These are phyloP conservation scores for Aurelia sp. DNA, from an alignment of 30 jellyfish, hydroid and myxozoan species.

Conservation along the genomic window DNA sequence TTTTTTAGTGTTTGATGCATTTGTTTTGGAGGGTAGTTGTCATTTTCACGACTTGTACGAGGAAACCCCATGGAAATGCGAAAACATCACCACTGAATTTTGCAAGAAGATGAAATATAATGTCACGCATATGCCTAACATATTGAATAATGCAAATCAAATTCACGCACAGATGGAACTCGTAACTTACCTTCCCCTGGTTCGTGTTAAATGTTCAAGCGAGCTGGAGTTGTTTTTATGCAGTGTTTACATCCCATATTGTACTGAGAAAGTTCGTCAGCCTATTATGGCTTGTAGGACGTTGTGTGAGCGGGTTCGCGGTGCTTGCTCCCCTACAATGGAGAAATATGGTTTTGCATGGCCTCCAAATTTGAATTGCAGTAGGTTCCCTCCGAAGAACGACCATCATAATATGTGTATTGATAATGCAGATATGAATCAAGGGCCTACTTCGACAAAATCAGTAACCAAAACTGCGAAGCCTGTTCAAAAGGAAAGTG, in stretches of 20 bases:
- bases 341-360: conserved; percentile 50
- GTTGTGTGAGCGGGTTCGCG: conserved; percentile 88
- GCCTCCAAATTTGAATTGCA: conserved; percentile 87
- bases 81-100: conserved; percentile 54
- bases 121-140: conserved; percentile 82
- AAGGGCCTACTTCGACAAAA: conserved; percentile 28
- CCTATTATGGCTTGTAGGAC: conserved; percentile 90
- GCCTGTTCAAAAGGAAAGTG: conserved; percentile 1
- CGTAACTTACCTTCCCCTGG: conserved; percentile 63
- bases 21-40: conserved; percentile 74
- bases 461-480: conserved; percentile 4
- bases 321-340: conserved; percentile 62
- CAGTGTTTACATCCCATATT: conserved; percentile 88
- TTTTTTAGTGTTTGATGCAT: conserved; percentile 49
- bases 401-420: conserved; percentile 66
- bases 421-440: conserved; percentile 59
- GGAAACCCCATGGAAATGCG: conserved; percentile 93
- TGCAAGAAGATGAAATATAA: conserved; percentile 88
- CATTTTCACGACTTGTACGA: conserved; percentile 54
- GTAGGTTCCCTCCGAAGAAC: conserved; percentile 80
- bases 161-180: conserved; percentile 69
- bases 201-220: conserved; percentile 77
- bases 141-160: conserved; percentile 59
- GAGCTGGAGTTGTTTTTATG: conserved; percentile 87
- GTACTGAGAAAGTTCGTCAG: conserved; percentile 80